These are phyloP conservation scores for Hemiscyllium ocellatum DNA, from an alignment of 2,113 vertebrate genomes.

Conservation along the genomic window DNA sequence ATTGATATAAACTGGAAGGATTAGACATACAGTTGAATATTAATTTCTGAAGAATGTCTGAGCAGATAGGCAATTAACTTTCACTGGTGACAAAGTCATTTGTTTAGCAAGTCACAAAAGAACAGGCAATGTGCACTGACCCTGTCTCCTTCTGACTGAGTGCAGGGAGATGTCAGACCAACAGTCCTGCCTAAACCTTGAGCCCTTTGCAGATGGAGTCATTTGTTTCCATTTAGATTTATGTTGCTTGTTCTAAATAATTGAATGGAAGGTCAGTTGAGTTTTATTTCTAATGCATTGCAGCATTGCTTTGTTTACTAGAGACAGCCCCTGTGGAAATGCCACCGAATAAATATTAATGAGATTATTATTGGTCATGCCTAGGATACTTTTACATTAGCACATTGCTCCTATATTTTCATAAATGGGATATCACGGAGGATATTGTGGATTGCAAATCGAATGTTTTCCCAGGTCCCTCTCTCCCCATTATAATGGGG, in stretches of 20 bases:
- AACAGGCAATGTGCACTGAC: not conserved
- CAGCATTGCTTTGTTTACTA: not conserved
- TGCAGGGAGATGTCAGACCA: not conserved
- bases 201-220: not conserved
- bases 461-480: not conserved
- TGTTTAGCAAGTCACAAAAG: not conserved
- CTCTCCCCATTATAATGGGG: not conserved
- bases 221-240: constrained; percentile 14
- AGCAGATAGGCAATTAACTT: constrained; percentile 19
- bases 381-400: not conserved
- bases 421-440: not conserved
- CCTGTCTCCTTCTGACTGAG: not conserved
- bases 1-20: not conserved
- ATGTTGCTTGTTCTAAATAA: not conserved
- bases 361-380: constrained; percentile 5
- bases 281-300: not conserved
- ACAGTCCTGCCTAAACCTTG: not conserved
- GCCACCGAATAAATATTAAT: constrained; percentile 25
- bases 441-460: not conserved
- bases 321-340: constrained; percentile 19
- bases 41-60: not conserved
- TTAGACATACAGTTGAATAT: not conserved
- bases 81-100: not conserved
- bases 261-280: not conserved
- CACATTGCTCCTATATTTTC: not conserved